These are phyloP conservation scores for Trissolcus japonicus DNA, from an alignment of 2,888 invertebrate species.

Conservation along the genomic window DNA sequence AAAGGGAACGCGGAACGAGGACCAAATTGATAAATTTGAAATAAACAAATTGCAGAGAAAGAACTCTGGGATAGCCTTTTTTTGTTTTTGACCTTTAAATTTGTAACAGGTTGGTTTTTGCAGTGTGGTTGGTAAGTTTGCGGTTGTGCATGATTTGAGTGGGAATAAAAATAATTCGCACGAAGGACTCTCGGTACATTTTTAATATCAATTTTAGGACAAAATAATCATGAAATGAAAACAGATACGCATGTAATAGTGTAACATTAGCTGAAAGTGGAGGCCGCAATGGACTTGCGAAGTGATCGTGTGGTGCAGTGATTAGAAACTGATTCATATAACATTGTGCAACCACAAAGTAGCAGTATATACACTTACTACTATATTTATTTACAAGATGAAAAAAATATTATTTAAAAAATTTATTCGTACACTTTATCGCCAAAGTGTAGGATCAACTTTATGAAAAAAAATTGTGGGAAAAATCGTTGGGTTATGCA, in stretches of 20 bases:
- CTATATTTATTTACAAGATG: slow-evolving; percentile 18
- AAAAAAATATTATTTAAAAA: neutral
- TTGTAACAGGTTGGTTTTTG: neutral
- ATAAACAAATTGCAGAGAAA: too few relatives aligned
- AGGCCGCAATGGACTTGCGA: slow-evolving; percentile 62
- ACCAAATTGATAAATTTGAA: too few relatives aligned
- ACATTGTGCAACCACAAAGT: slow-evolving; percentile 58
- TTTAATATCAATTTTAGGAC: slow-evolving; percentile 19
- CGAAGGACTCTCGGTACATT: too few relatives aligned
- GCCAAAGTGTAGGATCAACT: neutral
- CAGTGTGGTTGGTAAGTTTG: too few relatives aligned
- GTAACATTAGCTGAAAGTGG: slow-evolving; percentile 65
- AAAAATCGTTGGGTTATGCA: neutral
- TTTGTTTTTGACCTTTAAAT: too few relatives aligned
- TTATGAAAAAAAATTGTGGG: neutral
- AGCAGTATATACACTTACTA: slow-evolving; percentile 21
- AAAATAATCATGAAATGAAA: slow-evolving; percentile 45
- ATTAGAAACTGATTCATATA: slow-evolving; percentile 66
- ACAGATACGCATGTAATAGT: slow-evolving; percentile 56
- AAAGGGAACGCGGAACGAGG: too few relatives aligned
- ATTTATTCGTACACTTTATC: neutral
- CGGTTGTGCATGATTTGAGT: too few relatives aligned
- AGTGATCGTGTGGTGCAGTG: slow-evolving; percentile 66
- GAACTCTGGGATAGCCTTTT: too few relatives aligned
- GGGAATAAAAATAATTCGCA: neutral